Evolutionary conservation across 2,888 invertebrate genomes (phyloP).

Genomic region (Ametastegia equiseti): DNA sequence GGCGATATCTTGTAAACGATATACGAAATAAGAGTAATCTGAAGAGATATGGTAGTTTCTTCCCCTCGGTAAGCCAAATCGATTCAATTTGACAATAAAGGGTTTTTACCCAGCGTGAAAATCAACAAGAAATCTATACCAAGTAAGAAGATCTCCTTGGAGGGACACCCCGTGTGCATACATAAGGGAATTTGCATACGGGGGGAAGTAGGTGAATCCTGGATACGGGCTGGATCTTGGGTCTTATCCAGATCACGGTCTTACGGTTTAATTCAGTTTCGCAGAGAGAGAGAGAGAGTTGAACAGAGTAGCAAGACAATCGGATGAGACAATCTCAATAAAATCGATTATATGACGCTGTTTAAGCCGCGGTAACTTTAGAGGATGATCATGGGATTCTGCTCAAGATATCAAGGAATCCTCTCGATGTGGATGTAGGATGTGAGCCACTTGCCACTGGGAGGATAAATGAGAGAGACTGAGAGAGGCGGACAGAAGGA

Average conservation of each 20-base stretch:
- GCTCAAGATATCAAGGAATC: slow-evolving; percentile 41
- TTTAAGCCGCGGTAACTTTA: slow-evolving; percentile 35
- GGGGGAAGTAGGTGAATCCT: slow-evolving; percentile 15
- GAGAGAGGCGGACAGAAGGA: background rate
- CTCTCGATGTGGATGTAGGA: background rate
- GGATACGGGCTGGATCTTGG: slow-evolving; percentile 17
- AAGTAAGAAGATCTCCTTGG: background rate
- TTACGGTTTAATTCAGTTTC: slow-evolving; percentile 40
- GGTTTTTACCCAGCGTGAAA: background rate
- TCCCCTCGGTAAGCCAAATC: background rate
- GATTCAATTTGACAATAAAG: background rate
- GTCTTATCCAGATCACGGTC: slow-evolving; percentile 34
- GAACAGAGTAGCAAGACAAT: slow-evolving; percentile 31
- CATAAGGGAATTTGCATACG: background rate
- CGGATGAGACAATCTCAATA: slow-evolving; percentile 41
- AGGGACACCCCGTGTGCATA: background rate
- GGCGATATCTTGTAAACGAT: background rate
- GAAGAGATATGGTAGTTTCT: background rate
- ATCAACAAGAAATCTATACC: background rate
- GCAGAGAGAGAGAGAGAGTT: slow-evolving; percentile 17
- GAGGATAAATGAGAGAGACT: slow-evolving; percentile 24
- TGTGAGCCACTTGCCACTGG: slow-evolving; percentile 34
- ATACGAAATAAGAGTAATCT: background rate
- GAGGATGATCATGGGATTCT: slow-evolving; percentile 24
- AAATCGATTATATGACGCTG: slow-evolving; percentile 42